A percentile compares a stretch with the other conserved stretches of the same genome.
These are phyloP conservation scores for Yoshiicerus persimilis DNA, from an alignment of 1,140 invertebrate genomes.

Conservation along the genomic window DNA sequence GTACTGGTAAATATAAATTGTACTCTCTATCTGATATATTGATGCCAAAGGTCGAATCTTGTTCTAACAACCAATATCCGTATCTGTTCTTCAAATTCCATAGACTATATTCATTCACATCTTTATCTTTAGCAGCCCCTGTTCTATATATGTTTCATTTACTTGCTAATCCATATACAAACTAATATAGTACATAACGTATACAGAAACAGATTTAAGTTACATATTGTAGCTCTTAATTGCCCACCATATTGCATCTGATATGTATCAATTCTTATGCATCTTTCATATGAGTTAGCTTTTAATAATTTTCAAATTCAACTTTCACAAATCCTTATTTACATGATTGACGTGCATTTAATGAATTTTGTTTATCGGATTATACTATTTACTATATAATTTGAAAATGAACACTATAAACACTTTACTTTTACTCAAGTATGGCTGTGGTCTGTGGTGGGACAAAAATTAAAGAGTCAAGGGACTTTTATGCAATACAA, in stretches of 20 bases:
- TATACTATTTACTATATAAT: neutral
- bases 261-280: no score
- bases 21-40: neutral
- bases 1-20: neutral
- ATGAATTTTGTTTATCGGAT: no score
- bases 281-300: no score
- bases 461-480: neutral
- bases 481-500: neutral
- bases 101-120: neutral
- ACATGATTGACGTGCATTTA: no score
- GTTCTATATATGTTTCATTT: neutral
- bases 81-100: neutral
- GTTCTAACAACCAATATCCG: neutral
- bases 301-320: no score
- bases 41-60: neutral
- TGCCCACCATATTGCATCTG: no score
- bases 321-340: no score
- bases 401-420: no score
- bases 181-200: no score
- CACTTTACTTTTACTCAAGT: neutral
- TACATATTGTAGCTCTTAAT: no score
- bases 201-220: neutral
- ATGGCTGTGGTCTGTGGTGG: neutral
- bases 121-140: neutral
- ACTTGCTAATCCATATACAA: neutral